Conservation (phyloP, 2,888 invertebrate species). For the Orthosia gothica region DNA sequence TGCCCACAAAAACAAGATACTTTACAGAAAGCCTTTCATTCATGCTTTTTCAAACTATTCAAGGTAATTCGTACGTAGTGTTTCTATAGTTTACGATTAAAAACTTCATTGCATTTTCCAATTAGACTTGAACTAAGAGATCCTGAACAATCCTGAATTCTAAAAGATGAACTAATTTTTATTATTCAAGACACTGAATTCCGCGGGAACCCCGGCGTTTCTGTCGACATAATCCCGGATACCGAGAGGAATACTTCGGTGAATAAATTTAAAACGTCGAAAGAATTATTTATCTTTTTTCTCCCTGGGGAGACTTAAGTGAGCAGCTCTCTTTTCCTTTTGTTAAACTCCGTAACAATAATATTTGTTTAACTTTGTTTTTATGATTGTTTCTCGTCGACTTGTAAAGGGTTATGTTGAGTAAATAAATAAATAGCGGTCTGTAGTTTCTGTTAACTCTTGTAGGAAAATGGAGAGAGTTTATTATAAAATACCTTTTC, state of each 20-base stretch:
- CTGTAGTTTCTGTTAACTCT: constrained; percentile 10
- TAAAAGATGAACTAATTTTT: constrained; percentile 71
- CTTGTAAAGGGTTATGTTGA: constrained; percentile 26
- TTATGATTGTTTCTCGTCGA: constrained; percentile 35
- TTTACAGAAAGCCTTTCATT: constrained; percentile 10
- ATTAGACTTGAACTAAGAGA: constrained; percentile 49
- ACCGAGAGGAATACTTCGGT: constrained; percentile 73
- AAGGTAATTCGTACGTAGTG: neutral
- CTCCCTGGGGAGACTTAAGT: constrained; percentile 63
- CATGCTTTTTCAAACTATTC: neutral
- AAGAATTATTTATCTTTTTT: constrained; percentile 72
- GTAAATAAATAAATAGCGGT: constrained; percentile 24
- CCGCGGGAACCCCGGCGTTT: constrained; percentile 71
- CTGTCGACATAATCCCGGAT: constrained; percentile 75
- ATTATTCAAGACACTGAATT: constrained; percentile 81
- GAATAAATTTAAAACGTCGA: constrained; percentile 74
- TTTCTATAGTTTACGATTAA: neutral
- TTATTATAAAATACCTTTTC: neutral
- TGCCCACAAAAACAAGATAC: constrained; percentile 26
- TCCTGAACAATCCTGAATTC: constrained; percentile 33
- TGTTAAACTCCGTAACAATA: constrained; percentile 54
- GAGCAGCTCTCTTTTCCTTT: constrained; percentile 42
- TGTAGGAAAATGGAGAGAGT: neutral
- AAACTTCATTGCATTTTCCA: constrained; percentile 46
- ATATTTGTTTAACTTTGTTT: constrained; percentile 47